These are phyloP conservation scores for Sceloporus undulatus DNA, from an alignment of 2,113 vertebrate genomes.

Conservation along the genomic window DNA sequence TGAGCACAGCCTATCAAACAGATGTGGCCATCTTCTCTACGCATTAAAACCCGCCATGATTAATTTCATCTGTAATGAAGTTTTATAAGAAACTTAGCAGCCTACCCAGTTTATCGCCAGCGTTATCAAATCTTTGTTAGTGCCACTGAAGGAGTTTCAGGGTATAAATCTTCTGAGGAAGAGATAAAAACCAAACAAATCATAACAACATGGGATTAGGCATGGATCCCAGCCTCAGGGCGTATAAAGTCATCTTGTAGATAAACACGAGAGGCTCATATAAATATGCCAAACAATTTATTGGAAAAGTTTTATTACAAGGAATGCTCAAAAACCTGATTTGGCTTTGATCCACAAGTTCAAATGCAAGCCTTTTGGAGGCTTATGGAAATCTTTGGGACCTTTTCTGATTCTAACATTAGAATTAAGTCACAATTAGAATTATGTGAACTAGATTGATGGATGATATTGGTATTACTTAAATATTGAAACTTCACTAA, in stretches of 20 bases:
- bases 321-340: constrained; percentile 35
- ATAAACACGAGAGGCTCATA: constrained; percentile 53
- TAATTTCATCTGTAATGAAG: constrained; percentile 82
- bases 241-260: constrained; percentile 65
- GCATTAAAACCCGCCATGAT: constrained; percentile 82
- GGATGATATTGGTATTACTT: neutral
- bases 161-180: constrained; percentile 69
- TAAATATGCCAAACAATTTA: constrained; percentile 66
- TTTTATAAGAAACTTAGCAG: constrained; percentile 73
- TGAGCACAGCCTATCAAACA: constrained; percentile 71
- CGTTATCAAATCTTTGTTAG: constrained; percentile 67
- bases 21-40: constrained; percentile 67
- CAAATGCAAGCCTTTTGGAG: neutral
- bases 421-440: too few relatives aligned
- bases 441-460: neutral
- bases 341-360: constrained; percentile 49
- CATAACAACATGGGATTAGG: constrained; percentile 62
- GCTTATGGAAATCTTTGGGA: neutral
- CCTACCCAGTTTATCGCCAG: constrained; percentile 67
- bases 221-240: constrained; percentile 44
- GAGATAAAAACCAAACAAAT: constrained; percentile 67
- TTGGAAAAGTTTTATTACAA: constrained; percentile 54
- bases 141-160: constrained; percentile 57
- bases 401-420: neutral
- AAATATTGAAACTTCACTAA: too few relatives aligned